Evolutionary conservation across 2,888 invertebrate genomes (phyloP), one percentile per base, ranked within the genome.

Genomic region (Himalopsyche kuldschensis): DNA sequence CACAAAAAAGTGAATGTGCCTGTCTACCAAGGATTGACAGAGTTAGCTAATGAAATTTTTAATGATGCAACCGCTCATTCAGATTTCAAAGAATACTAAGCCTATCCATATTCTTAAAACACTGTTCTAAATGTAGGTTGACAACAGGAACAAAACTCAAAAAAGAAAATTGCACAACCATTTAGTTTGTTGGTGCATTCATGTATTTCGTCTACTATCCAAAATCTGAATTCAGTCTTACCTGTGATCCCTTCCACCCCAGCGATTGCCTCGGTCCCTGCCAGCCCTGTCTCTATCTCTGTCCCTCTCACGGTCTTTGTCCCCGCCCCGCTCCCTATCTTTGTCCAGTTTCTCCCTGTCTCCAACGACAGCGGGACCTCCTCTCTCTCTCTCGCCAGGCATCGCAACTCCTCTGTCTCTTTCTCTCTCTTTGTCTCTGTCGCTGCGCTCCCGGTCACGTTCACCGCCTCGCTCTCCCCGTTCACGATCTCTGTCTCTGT

Each of bases 401-500:
- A 27, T 88, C 15, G 89, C 87, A 11, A 69, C 30, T 27, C 69
- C 69, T 69, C 89, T 89, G 31, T 89, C 89, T 17, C 87, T 84
- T 48, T 88, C 88, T 82, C 88, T 87, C 78, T 87, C 86, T 20
- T 88, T 86, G 11, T 89, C 89, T 76, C 87, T 87, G 75, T 88
- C 88, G 75, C 88, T 86, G n/a, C 87, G 85, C 41, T 82, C 88
- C n/a, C 87, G 86, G 63, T 82, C 88, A 87, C 85, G 87, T 87
- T 87, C 88, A 87, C 46, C 87, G 11, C 89, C 88, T 75, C 89
- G 87, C 35, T 89, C 88, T 80, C 87, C 88, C 79, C 87, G 87
- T 20, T 88, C 88, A 6, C 89, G 87, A 82, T 87, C 79, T 87
- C 90, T 86, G 87, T 89, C 87, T 86, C 89, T 84, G 87, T 90